Percentiles rank a stretch among this genome's conserved stretches.
Conservation (phyloP, 2,113 vertebrate species). For the Ginglymostoma cirratum region DNA sequence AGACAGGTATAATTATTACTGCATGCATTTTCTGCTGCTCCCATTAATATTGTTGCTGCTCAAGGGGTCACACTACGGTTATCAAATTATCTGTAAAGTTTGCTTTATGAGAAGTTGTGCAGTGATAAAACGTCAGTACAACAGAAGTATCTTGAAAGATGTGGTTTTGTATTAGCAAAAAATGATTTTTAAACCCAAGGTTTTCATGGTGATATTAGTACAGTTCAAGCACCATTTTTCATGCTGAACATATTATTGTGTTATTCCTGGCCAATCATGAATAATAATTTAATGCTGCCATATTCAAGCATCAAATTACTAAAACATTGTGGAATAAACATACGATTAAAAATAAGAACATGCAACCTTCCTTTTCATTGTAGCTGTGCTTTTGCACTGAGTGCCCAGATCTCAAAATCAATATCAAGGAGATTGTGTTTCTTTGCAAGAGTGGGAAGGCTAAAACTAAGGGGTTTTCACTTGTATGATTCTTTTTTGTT, state of each 20-base stretch:
- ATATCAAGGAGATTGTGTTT: not conserved
- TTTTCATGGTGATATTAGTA: not conserved
- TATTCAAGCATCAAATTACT: not conserved
- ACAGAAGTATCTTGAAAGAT: slow-evolving; percentile 49
- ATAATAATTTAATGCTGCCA: not conserved
- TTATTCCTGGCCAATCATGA: not conserved
- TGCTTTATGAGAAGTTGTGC: slow-evolving; percentile 58
- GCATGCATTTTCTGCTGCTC: slow-evolving; percentile 56
- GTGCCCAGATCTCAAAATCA: not conserved
- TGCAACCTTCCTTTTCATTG: too few species aligned
- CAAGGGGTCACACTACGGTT: slow-evolving; percentile 52
- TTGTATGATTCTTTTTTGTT: not conserved
- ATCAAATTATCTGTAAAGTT: slow-evolving; percentile 54
- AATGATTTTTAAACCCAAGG: not conserved
- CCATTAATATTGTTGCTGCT: slow-evolving; percentile 60
- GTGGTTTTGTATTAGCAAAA: slow-evolving; percentile 5
- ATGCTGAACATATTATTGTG: not conserved
- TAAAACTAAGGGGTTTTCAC: not conserved
- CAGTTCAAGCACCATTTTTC: not conserved
- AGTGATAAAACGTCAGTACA: slow-evolving; percentile 49
- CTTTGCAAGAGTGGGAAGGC: not conserved
- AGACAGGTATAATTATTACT: slow-evolving; percentile 61
- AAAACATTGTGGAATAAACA: not conserved
- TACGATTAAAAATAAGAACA: not conserved
- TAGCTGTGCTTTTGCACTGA: not conserved